phyloP scores from a whole-genome alignment of 2,888 invertebrate genomes.

The Pinctada fucata region DNA sequence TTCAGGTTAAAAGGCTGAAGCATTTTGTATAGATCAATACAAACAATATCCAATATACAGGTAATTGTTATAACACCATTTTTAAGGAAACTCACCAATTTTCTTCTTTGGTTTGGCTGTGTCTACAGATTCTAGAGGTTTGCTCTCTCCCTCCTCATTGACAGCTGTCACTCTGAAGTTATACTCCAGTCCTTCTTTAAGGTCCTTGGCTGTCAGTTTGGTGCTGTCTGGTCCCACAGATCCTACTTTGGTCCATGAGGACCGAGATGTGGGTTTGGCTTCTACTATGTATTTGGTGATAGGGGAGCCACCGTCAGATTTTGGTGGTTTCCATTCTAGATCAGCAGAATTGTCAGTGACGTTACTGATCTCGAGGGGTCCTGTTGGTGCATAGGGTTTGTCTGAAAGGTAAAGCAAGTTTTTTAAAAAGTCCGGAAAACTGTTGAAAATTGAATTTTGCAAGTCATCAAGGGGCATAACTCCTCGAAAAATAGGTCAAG shows the following conservation, averaged over 20 bases:
- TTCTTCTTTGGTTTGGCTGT: slow-evolving; percentile 60
- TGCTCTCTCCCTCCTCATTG: slow-evolving; percentile 72
- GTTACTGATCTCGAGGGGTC: slow-evolving; percentile 68
- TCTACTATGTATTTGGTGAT: slow-evolving; percentile 69
- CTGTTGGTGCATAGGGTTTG: slow-evolving; percentile 62
- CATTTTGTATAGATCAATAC: no score
- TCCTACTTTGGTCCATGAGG: slow-evolving; percentile 65
- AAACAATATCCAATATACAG: no score
- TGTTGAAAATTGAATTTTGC: no score
- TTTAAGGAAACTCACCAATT: slow-evolving; percentile 47
- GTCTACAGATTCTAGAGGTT: slow-evolving; percentile 63
- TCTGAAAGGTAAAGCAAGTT: slow-evolving; percentile 32
- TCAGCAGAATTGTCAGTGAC: slow-evolving; percentile 63
- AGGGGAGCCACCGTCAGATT: slow-evolving; percentile 72
- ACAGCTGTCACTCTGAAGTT: slow-evolving; percentile 74
- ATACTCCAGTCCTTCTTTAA: slow-evolving; percentile 72
- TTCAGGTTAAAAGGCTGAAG: no score
- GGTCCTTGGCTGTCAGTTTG: slow-evolving; percentile 59
- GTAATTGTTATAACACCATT: slow-evolving; percentile 67
- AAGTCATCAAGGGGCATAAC: no score
- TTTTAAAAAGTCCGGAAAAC: no score
- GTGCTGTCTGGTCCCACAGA: slow-evolving; percentile 60
- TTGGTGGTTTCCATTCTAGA: slow-evolving; percentile 76
- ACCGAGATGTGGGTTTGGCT: slow-evolving; percentile 64
- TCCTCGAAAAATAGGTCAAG: no score